Evolutionary conservation across 2,113 vertebrate species (phyloP).

Genomic region (Neotragus pygmaeus): DNA sequence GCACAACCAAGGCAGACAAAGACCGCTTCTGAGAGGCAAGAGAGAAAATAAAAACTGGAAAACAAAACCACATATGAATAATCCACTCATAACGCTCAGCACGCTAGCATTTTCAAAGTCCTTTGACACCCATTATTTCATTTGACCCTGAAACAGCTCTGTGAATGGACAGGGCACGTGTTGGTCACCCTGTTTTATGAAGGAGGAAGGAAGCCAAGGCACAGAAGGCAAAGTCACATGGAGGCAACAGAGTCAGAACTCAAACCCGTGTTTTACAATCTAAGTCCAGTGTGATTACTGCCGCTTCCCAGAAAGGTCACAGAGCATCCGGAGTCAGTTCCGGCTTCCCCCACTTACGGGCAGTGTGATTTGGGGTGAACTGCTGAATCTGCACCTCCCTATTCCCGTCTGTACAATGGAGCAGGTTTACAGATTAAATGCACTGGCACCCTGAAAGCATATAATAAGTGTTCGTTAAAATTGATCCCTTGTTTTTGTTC

Average conservation of each 20-base stretch:
- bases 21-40: neutral
- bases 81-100: neutral
- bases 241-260: neutral
- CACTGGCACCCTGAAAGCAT: neutral
- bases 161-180: neutral
- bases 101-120: neutral
- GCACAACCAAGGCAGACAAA: neutral
- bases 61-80: neutral
- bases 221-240: neutral
- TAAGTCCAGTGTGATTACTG: neutral
- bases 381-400: neutral
- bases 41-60: neutral
- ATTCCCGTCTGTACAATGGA: neutral
- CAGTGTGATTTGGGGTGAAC: too few relatives aligned
- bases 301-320: neutral
- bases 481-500: neutral
- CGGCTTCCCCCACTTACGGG: neutral
- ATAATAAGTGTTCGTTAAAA: neutral
- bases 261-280: neutral
- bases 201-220: slow-evolving; percentile 43
- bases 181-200: neutral
- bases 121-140: neutral
- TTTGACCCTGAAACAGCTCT: neutral
- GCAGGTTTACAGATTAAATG: neutral
- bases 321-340: neutral